phyloP scores from a whole-genome alignment of 2,888 invertebrate genomes.

The Thereva unica region DNA sequence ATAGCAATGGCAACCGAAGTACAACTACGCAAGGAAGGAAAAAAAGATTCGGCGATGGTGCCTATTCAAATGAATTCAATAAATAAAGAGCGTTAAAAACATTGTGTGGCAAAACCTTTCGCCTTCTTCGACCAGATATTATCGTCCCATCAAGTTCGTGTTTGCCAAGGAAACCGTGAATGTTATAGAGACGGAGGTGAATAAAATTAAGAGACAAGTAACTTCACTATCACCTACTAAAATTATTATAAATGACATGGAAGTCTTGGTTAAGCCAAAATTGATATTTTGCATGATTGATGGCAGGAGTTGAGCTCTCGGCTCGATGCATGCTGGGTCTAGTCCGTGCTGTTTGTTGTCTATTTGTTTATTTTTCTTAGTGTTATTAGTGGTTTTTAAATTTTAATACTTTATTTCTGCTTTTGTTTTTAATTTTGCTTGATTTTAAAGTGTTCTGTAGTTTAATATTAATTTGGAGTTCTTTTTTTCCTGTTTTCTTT shows the following conservation, averaged over 20 bases:
- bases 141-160: conserved; percentile 7
- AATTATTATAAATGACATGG: neutral
- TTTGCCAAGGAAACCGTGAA: conserved; percentile 5
- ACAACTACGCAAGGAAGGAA: conserved; percentile 2
- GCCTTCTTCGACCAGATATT: neutral
- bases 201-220: neutral
- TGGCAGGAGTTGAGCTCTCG: no score
- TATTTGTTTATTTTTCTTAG: no score
- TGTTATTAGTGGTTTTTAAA: no score
- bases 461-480: no score
- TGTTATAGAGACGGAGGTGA: neutral
- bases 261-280: neutral
- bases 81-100: neutral
- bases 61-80: conserved; percentile 5
- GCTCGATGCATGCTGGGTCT: no score
- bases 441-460: no score
- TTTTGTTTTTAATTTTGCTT: no score
- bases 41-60: conserved; percentile 8
- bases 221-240: neutral
- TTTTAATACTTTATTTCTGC: no score
- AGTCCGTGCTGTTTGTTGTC: no score
- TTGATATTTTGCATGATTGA: neutral
- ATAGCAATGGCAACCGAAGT: neutral
- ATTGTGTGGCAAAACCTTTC: conserved; percentile 2
- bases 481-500: no score